Percentiles rank a stretch among this genome's conserved stretches.
phyloP scores from a whole-genome alignment of 1,140 invertebrate species.

The Apis cerana region DNA sequence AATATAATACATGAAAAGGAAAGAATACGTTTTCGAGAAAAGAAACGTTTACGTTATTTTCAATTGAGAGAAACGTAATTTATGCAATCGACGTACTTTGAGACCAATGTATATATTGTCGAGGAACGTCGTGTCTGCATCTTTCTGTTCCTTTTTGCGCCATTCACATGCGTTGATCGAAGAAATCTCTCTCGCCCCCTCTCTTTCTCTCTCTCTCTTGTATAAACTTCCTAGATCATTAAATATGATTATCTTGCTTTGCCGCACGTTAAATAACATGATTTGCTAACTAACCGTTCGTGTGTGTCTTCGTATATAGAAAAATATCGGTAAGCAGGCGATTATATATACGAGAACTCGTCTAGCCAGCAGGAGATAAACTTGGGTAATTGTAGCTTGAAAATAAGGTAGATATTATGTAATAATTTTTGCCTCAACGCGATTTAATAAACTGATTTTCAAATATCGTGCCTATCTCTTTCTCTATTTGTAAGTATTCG shows the following conservation, averaged over 20 bases:
- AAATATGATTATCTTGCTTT: constrained; percentile 62
- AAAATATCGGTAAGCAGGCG: constrained; percentile 32
- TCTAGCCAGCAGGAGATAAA: constrained; percentile 30
- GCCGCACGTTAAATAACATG: constrained; percentile 57
- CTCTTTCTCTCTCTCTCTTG: constrained; percentile 42
- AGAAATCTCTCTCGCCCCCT: constrained; percentile 56
- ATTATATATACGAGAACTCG: constrained; percentile 36
- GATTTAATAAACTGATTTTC: neutral
- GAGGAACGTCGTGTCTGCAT: constrained; percentile 44
- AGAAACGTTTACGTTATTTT: constrained; percentile 38
- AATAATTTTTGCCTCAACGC: neutral
- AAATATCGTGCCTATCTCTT: neutral
- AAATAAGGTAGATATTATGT: neutral
- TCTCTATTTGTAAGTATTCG: neutral
- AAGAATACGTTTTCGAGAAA: constrained; percentile 1
- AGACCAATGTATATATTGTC: neutral
- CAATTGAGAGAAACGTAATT: constrained; percentile 38
- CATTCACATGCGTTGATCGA: constrained; percentile 42
- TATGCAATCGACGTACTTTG: constrained; percentile 23
- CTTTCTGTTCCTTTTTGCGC: neutral
- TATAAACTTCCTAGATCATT: constrained; percentile 64
- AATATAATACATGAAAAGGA: neutral
- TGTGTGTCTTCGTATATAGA: neutral
- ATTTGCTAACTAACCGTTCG: constrained; percentile 51
- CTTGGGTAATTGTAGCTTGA: constrained; percentile 16